Percentiles rank a stretch among this genome's conserved stretches.
phyloP scores from a whole-genome alignment of 2,113 vertebrate species.

The Spea multiplicata region DNA sequence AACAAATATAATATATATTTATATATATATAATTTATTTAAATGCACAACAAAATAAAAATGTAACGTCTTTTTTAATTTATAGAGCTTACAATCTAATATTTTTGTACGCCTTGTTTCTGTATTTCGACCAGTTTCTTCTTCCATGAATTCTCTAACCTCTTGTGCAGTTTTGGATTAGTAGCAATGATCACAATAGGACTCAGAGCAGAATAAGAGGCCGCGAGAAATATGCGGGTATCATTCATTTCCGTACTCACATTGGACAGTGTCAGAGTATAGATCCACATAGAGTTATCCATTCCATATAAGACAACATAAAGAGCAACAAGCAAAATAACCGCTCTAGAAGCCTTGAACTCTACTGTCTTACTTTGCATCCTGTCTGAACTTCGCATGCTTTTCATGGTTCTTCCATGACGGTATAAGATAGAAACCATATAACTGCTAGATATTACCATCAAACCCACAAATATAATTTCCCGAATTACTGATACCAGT shows the following conservation, averaged over 20 bases:
- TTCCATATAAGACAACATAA: slow-evolving; percentile 38
- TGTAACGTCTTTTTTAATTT: not conserved
- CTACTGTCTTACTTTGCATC: slow-evolving; percentile 4
- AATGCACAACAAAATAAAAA: too few relatives aligned
- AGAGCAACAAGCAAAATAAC: slow-evolving; percentile 33
- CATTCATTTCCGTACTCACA: slow-evolving; percentile 19
- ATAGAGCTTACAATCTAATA: not conserved
- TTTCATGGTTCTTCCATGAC: slow-evolving; percentile 27
- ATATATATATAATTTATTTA: too few relatives aligned
- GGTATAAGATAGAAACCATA: slow-evolving; percentile 40
- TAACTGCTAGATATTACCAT: slow-evolving; percentile 41
- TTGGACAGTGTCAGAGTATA: slow-evolving; percentile 21
- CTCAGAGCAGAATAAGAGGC: slow-evolving; percentile 27
- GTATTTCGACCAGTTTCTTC: slow-evolving; percentile 2
- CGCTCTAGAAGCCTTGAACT: slow-evolving; percentile 35
- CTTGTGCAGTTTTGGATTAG: slow-evolving; percentile 29
- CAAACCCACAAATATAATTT: slow-evolving; percentile 31
- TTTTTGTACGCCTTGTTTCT: slow-evolving; percentile 14
- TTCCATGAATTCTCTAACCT: not conserved
- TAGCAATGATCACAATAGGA: slow-evolving; percentile 30
- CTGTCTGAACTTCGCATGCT: slow-evolving; percentile 24
- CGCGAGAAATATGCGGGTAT: slow-evolving; percentile 26
- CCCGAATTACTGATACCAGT: slow-evolving; percentile 16
- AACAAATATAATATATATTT: too few relatives aligned
- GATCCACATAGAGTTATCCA: slow-evolving; percentile 45